A percentile compares a stretch with the other conserved stretches of the same genome.
phyloP scores from a whole-genome alignment of 2,797 vertebrate genomes.

The Gephyroberyx darwinii region DNA sequence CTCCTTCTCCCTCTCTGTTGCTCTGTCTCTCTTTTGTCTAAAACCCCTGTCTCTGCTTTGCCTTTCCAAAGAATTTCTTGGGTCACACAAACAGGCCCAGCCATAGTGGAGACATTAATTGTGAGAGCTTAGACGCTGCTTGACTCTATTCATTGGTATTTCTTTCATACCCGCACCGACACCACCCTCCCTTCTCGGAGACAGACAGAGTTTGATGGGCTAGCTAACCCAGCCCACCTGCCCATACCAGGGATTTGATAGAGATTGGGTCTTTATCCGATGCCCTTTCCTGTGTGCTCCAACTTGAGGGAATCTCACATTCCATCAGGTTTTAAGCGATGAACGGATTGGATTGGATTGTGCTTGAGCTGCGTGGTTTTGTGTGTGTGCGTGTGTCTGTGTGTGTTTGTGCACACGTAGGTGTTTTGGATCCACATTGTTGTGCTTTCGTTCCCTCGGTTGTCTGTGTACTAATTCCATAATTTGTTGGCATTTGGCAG shows the following conservation, averaged over 20 bases:
- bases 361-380: neutral
- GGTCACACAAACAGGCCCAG: neutral
- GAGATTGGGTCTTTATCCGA: constrained; percentile 45
- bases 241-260: constrained; percentile 49
- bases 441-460: constrained; percentile 29
- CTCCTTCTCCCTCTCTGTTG: neutral
- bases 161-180: neutral
- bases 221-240: constrained; percentile 13
- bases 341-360: constrained; percentile 27
- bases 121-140: neutral
- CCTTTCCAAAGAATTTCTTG: constrained; percentile 7
- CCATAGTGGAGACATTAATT: neutral
- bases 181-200: constrained; percentile 4
- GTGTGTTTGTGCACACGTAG: neutral
- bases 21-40: neutral
- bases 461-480: constrained; percentile 2
- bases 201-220: constrained; percentile 14
- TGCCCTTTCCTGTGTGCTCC: constrained; percentile 19
- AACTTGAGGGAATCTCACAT: constrained; percentile 47
- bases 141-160: constrained; percentile 22
- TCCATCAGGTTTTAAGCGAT: constrained; percentile 45
- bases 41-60: constrained; percentile 1
- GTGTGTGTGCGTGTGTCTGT: constrained; percentile 2
- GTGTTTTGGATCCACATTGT: constrained; percentile 20
- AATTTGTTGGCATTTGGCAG: constrained; percentile 40